Percentiles rank a stretch among this genome's conserved stretches.
Evolutionary conservation across 2,888 invertebrate species (phyloP).

Genomic region (Diachrysia chrysitis): DNA sequence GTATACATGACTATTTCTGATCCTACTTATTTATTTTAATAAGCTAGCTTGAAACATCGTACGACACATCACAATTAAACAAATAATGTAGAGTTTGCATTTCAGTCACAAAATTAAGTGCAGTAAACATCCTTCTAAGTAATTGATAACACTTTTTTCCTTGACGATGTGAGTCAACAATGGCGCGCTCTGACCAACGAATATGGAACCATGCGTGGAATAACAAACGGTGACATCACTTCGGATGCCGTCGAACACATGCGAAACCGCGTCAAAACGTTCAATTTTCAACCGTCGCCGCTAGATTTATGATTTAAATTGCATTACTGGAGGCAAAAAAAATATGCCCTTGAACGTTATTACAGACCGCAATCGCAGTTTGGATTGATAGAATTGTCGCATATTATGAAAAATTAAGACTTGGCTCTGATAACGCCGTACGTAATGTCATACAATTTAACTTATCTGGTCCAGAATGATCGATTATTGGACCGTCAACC

Average conservation of each 20-base stretch:
- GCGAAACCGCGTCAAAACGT: constrained; percentile 64
- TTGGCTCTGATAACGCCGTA: not conserved
- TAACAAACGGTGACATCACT: constrained; percentile 87
- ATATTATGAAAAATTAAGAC: constrained; percentile 39
- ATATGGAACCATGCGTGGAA: constrained; percentile 72
- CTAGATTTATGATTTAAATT: constrained; percentile 69
- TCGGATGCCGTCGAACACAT: constrained; percentile 68
- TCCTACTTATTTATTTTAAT: not conserved
- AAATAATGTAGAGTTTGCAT: constrained; percentile 29
- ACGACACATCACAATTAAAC: constrained; percentile 5
- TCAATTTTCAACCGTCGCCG: constrained; percentile 56
- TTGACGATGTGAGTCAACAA: constrained; percentile 76
- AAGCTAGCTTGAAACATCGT: not conserved
- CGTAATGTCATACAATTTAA: not conserved
- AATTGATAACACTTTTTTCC: constrained; percentile 69
- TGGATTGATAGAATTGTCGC: constrained; percentile 65
- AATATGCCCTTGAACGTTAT: constrained; percentile 73
- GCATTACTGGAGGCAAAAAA: constrained; percentile 47
- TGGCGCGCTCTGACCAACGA: constrained; percentile 71
- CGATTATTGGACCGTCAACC: not conserved
- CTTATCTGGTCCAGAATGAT: not conserved
- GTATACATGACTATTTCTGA: not conserved
- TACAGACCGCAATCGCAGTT: constrained; percentile 68
- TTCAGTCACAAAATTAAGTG: constrained; percentile 48
- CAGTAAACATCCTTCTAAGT: constrained; percentile 55